A percentile compares a stretch with the other conserved stretches of the same genome.
phyloP scores from a whole-genome alignment of 2,888 invertebrate genomes.

The Xestoiulus laeticollis region DNA sequence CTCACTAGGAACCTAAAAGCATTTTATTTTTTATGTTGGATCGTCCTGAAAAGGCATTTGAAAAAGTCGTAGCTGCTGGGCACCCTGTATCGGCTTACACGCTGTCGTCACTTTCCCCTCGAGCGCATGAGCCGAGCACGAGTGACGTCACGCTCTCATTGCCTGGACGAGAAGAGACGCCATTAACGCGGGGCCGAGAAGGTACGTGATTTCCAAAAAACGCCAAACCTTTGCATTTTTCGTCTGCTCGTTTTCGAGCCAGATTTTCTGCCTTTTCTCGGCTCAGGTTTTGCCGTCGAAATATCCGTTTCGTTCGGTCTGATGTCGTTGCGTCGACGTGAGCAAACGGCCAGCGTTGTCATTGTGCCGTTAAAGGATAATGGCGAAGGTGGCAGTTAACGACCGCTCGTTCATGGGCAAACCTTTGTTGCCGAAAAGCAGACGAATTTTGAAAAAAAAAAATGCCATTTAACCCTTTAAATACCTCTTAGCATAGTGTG shows the following conservation, averaged over 20 bases:
- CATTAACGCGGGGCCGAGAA: conserved; percentile 31
- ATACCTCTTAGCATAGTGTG: too few species aligned
- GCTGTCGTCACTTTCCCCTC: background rate
- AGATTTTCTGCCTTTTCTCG: background rate
- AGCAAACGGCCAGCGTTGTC: background rate
- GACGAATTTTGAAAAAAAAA: background rate
- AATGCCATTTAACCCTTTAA: background rate
- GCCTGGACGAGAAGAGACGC: conserved; percentile 24
- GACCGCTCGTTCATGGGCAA: background rate
- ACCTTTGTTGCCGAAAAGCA: background rate
- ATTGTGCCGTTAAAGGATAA: background rate
- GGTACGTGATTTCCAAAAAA: conserved; percentile 42
- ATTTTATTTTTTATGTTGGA: too few species aligned
- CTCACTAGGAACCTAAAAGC: too few species aligned
- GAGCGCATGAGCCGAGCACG: background rate
- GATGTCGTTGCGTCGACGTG: background rate
- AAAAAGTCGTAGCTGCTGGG: too few species aligned
- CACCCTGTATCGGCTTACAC: background rate
- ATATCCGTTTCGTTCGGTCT: background rate
- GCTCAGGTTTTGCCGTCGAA: background rate
- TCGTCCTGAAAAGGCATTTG: too few species aligned
- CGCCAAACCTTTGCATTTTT: background rate
- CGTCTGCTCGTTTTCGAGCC: conserved; percentile 6
- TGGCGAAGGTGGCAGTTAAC: background rate
- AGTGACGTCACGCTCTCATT: conserved; percentile 17